Evolutionary conservation across 2,888 invertebrate species (phyloP), one percentile per base, ranked within the genome.

Genomic region (Eretmocerus hayati): DNA sequence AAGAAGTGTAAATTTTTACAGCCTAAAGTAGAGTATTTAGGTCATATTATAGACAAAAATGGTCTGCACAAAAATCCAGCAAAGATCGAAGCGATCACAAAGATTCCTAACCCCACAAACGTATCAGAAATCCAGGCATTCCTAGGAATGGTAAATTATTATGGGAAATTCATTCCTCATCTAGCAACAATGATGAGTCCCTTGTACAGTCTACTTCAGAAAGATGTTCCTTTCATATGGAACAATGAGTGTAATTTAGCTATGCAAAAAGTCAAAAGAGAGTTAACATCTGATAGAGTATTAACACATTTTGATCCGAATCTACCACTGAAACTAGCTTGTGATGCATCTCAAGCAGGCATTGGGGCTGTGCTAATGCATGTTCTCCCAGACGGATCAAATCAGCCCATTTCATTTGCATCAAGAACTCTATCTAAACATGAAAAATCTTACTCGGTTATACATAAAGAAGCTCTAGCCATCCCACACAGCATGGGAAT

Each of bases 381-480:
- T 42, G 35, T 54, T 20, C 51, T 62, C 36, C 55, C 54, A 0
- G 58, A 60, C 42, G 59, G 58, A 9, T 37, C 38, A 1, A 59
- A 62, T 30, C 58, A 56, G 39, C 62, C 63, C 5, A 60, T 64
- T 13, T 36, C 53, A 26, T 66, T 61, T 56, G 62, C 58, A 3
- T 66, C 63, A 0, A 33, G 62, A 42, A 57, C 62, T 1, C 49
- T 65, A 15, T 56, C 58, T 2, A 52, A 50, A 32, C 58, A 63
- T 6, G 67, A 69, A 53, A 58, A 62, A 44, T 64, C 61, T 38
- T 66, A 67, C 52, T 59, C 61, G 4, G 59, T 61, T 8, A 58
- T 66, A 11, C 61, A 67, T 46, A 56, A 57, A 32, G 66, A 68
- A 52, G 63, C 63, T 1, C 52, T 68, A 21, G 63, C 64, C 9